Evolutionary conservation across 2,113 vertebrate genomes (phyloP).

Genomic region (Steatornis caripensis): DNA sequence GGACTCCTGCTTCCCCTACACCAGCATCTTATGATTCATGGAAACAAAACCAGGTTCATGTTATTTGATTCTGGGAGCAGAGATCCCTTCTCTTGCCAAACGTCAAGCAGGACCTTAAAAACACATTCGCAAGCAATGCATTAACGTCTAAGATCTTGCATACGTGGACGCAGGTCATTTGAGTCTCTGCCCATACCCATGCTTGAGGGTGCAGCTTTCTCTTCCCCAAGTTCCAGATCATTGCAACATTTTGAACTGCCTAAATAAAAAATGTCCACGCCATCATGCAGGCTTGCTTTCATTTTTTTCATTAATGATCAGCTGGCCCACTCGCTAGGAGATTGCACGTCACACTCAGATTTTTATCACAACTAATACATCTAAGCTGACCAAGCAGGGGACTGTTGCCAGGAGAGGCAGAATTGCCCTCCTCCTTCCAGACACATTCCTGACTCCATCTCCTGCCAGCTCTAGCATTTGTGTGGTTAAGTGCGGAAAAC

Average conservation of each 20-base stretch:
- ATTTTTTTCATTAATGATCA: rapidly evolving
- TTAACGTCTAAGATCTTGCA: background rate
- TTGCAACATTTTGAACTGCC: background rate
- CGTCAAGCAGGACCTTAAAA: background rate
- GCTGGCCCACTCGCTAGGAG: background rate
- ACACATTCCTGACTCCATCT: background rate
- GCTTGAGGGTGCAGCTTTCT: background rate
- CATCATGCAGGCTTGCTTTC: background rate
- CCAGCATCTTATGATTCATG: background rate
- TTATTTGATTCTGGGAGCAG: background rate
- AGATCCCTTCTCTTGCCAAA: background rate
- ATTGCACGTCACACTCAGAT: background rate
- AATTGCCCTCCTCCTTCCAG: background rate
- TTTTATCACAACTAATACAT: background rate
- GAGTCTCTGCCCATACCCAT: background rate
- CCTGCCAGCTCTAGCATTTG: background rate
- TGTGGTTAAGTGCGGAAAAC: background rate
- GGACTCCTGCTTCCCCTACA: background rate
- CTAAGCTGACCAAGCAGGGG: background rate
- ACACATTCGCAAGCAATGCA: rapidly evolving
- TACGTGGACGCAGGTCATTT: background rate
- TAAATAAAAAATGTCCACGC: rapidly evolving
- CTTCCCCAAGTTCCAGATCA: background rate
- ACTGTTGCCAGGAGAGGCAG: background rate
- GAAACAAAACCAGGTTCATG: background rate